Evolutionary conservation across 2,113 vertebrate genomes (phyloP), one percentile per base, ranked within the genome.

Genomic region (Struthio camelus): DNA sequence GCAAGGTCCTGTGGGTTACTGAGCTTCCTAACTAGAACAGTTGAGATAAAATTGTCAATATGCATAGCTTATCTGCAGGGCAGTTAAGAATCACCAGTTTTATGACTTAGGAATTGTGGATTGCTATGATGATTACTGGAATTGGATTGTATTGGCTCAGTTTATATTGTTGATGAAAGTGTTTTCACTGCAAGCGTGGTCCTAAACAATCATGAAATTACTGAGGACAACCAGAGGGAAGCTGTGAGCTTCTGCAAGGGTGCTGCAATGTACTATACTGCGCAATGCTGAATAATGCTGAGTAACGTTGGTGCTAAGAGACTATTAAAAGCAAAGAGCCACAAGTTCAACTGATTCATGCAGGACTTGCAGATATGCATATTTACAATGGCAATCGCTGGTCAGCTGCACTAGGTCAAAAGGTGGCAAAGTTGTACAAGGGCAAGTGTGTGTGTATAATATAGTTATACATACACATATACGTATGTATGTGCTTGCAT

Each of bases 301-400:
- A 38, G 44, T 1, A 14, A n/a, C 0, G 0, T 17, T 3, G 0
- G 48, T 5, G 46, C 28, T 2, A 1, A 53, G 11, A 15, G 53
- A 54, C 50, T 42, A 36, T 5, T 4, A 11, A 23, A 36, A 85
- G 58, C 10, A 32, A 71, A 70, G 62, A 22, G 48, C n/a, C 58
- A 62, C 17, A 8, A 28, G 27, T 42, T 71, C 56, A 12, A 0
- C 34, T 42, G 53, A 19, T 24, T 34, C 24, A 65, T 11, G 12
- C 27, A 56, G 72, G 22, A 13, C 62, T 27, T 59, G 15, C 18
- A 54, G 1, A 3, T 20, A 36, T 3, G 27, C n/a, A 24, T 36
- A 56, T 56, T 32, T 64, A 46, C 80, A 50, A 8, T 0, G 6
- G 40, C 19, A 69, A 81, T 22, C 48, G 28, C 70, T 75, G 51